These are phyloP conservation scores for Cyanoderma ruficeps DNA, from an alignment of 2,113 vertebrate genomes.

Conservation along the genomic window DNA sequence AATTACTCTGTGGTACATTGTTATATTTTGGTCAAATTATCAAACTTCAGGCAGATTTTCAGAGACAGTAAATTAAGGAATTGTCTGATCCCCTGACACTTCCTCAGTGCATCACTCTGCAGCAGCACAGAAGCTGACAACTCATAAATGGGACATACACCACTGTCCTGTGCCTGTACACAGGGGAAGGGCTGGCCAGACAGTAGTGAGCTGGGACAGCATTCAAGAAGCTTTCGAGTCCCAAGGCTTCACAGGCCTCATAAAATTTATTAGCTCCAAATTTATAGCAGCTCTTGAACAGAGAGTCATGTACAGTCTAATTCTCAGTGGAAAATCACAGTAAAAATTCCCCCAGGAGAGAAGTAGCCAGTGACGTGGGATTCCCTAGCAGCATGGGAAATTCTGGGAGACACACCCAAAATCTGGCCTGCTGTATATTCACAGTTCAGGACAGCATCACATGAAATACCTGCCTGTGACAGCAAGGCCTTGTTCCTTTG, in stretches of 20 bases:
- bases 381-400: neutral
- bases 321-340: neutral
- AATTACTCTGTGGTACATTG: neutral
- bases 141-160: neutral
- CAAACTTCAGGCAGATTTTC: neutral
- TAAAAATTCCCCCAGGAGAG: neutral
- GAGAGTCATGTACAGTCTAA: neutral
- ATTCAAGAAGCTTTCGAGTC: neutral
- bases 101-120: neutral
- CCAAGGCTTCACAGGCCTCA: neutral
- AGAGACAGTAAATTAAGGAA: neutral
- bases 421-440: neutral
- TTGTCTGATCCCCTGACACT: rapidly evolving
- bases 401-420: neutral
- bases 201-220: neutral
- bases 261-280: neutral
- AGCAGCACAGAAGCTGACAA: neutral
- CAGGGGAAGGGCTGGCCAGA: neutral
- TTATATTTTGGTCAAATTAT: neutral
- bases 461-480: neutral
- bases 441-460: neutral
- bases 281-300: neutral
- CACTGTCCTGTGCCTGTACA: neutral
- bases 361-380: rapidly evolving
- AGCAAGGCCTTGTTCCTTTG: neutral